Percentiles rank a stretch among this genome's conserved stretches.
Evolutionary conservation across 1,140 invertebrate species (phyloP).

Genomic region (Lepidurus apus): DNA sequence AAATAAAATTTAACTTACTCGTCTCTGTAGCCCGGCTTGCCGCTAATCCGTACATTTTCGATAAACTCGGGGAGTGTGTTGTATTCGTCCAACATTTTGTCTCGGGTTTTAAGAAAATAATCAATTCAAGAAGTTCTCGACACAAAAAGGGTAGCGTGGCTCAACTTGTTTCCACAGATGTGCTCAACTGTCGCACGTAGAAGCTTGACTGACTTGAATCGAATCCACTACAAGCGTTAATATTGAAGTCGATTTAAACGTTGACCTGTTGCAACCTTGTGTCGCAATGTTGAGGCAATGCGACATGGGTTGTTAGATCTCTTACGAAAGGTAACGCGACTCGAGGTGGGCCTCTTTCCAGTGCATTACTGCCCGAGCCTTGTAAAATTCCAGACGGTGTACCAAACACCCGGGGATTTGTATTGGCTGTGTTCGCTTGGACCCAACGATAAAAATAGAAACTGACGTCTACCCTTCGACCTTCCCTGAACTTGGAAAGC

Average conservation of each 20-base stretch:
- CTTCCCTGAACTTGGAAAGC: background rate
- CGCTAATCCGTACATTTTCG: background rate
- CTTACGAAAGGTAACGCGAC: background rate
- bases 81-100: constrained; percentile 5
- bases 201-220: background rate
- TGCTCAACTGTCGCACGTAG: background rate
- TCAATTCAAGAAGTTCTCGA: too few relatives aligned
- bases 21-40: background rate
- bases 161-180: background rate
- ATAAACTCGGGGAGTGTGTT: background rate
- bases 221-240: background rate
- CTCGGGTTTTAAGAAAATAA: background rate
- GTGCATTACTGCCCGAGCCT: background rate
- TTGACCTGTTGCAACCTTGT: background rate
- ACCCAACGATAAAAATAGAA: background rate
- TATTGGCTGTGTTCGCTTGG: background rate
- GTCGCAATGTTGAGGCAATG: background rate
- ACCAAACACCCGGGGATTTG: background rate
- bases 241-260: background rate
- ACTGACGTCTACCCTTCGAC: background rate
- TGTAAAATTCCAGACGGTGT: background rate
- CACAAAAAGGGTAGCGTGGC: too few relatives aligned
- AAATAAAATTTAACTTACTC: constrained; percentile 3
- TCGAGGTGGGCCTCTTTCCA: background rate
- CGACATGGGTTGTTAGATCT: background rate